Conservation (phyloP, 2,888 invertebrate genomes). For the Polia nebulosa region DNA sequence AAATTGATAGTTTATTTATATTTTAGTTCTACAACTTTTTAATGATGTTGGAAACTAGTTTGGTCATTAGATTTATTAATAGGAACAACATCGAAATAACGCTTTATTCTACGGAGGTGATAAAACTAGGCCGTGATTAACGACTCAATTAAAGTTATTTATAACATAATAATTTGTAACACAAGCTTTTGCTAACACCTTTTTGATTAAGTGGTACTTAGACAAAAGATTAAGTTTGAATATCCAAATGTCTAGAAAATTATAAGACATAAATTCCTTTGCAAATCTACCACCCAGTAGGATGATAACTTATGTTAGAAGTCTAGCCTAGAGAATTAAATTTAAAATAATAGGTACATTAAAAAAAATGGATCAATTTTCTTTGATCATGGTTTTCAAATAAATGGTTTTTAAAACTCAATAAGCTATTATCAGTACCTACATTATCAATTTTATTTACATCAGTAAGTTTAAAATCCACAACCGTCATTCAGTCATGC, state of each 20-base stretch:
- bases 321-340: no score
- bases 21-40: conserved; percentile 48
- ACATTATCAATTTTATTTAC: neutral
- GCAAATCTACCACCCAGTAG: neutral
- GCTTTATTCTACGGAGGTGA: conserved; percentile 39
- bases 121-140: conserved; percentile 49
- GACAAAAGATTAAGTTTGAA: neutral
- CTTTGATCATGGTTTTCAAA: no score
- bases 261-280: neutral
- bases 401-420: neutral
- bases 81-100: conserved; percentile 13
- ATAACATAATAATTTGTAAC: conserved; percentile 36
- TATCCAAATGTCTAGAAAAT: neutral
- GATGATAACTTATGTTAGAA: no score
- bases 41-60: conserved; percentile 47
- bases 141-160: conserved; percentile 34
- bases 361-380: no score
- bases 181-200: conserved; percentile 22
- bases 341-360: no score
- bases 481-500: neutral
- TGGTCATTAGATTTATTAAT: conserved; percentile 41
- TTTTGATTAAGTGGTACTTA: conserved; percentile 26
- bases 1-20: conserved; percentile 39
- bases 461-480: neutral
- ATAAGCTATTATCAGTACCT: neutral